A percentile compares a stretch with the other conserved stretches of the same genome.
phyloP scores from a whole-genome alignment of 2,113 vertebrate genomes.

The Zosterops japonicus region DNA sequence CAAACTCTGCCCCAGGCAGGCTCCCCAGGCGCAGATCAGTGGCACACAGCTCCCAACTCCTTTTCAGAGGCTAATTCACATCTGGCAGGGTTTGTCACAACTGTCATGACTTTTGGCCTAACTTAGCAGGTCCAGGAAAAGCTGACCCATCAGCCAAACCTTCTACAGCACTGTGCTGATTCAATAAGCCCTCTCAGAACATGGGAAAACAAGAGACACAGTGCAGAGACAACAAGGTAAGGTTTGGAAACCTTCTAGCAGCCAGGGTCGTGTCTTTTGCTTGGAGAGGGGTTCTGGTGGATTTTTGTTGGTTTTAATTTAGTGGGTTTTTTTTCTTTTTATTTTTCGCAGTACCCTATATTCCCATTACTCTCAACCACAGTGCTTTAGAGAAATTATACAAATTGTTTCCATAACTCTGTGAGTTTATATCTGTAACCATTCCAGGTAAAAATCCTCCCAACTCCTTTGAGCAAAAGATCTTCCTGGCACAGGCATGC shows the following conservation, averaged over 20 bases:
- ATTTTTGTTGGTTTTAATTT: neutral
- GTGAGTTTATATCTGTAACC: neutral
- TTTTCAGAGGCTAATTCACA: neutral
- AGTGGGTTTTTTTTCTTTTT: neutral
- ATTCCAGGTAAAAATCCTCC: neutral
- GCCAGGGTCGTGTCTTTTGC: neutral
- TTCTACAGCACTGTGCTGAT: neutral
- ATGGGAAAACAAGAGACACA: neutral
- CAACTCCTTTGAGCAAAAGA: neutral
- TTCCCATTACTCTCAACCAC: neutral
- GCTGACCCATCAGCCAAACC: neutral
- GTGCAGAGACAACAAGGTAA: neutral
- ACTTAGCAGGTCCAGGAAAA: neutral
- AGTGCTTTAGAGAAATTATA: neutral
- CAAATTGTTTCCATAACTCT: neutral
- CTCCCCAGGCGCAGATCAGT: neutral
- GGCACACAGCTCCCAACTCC: neutral
- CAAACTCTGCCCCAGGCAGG: neutral
- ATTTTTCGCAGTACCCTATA: neutral
- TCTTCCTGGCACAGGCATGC: accelerated
- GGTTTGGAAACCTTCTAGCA: neutral
- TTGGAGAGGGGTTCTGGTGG: neutral
- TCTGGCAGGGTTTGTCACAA: neutral
- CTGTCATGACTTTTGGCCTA: neutral
- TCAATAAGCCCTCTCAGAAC: neutral